Evolutionary conservation across 1,140 invertebrate species (phyloP).

Genomic region (Ips typographus): DNA sequence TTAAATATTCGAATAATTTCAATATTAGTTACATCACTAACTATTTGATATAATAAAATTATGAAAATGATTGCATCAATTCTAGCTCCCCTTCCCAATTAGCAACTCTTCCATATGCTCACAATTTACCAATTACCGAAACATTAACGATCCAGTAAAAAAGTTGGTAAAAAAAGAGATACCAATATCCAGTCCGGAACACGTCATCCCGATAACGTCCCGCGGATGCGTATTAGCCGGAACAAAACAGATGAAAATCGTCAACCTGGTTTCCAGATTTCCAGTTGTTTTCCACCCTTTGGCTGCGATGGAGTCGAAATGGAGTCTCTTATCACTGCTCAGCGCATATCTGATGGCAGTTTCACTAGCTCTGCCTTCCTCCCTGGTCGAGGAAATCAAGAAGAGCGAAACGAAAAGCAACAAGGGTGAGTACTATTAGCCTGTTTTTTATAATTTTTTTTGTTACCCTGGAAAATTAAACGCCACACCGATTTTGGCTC

Average conservation of each 20-base stretch:
- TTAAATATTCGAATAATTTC: too few species aligned
- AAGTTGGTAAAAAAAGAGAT: too few species aligned
- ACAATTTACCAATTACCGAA: too few species aligned
- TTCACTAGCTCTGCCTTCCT: slow-evolving; percentile 40
- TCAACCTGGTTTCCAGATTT: slow-evolving; percentile 37
- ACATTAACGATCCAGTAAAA: too few species aligned
- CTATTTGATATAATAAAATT: too few species aligned
- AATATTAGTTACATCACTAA: too few species aligned
- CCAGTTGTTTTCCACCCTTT: slow-evolving; percentile 40
- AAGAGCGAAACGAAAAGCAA: slow-evolving; percentile 43
- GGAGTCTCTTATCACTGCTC: slow-evolving; percentile 19
- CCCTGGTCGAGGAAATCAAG: slow-evolving; percentile 45
- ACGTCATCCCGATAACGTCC: slow-evolving; percentile 3
- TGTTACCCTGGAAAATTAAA: neutral
- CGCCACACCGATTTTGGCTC: neutral
- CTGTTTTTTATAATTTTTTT: too few species aligned
- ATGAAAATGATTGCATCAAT: too few species aligned
- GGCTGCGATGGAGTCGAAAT: slow-evolving; percentile 30
- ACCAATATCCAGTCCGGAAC: neutral
- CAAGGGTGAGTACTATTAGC: slow-evolving; percentile 40
- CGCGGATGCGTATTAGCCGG: slow-evolving; percentile 34
- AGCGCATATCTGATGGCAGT: slow-evolving; percentile 26
- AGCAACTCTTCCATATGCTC: too few species aligned
- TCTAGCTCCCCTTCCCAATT: too few species aligned
- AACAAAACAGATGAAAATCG: slow-evolving; percentile 35